Evolutionary conservation across 2,113 vertebrate species (phyloP).

Genomic region (Sinocyclocheilus rhinocerous): DNA sequence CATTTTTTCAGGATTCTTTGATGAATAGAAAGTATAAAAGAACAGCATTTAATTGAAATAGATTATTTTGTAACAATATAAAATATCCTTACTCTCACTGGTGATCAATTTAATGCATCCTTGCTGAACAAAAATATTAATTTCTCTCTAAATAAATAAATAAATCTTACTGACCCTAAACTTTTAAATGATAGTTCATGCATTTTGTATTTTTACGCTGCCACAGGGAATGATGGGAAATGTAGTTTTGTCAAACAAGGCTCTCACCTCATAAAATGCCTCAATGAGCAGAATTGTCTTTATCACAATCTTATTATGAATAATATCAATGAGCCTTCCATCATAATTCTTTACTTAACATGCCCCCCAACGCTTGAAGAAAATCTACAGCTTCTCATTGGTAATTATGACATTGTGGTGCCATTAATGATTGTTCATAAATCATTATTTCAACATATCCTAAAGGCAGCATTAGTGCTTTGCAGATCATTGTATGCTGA

Average conservation of each 20-base stretch:
- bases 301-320: not conserved
- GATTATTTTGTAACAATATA: too few relatives aligned
- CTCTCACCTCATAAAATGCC: not conserved
- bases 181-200: not conserved
- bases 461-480: constrained; percentile 18
- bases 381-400: not conserved
- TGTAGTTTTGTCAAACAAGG: not conserved
- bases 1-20: too few relatives aligned
- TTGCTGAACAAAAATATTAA: too few relatives aligned
- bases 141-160: too few relatives aligned
- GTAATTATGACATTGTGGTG: constrained; percentile 2
- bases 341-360: not conserved
- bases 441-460: constrained; percentile 2
- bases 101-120: too few relatives aligned
- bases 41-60: too few relatives aligned
- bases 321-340: not conserved
- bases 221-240: not conserved
- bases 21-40: too few relatives aligned
- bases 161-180: too few relatives aligned
- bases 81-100: too few relatives aligned
- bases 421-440: not conserved
- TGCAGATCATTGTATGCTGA: not conserved
- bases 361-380: not conserved
- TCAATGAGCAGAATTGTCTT: not conserved
- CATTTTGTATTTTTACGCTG: not conserved